Percentiles rank a stretch among this genome's conserved stretches.
These are phyloP conservation scores for Tarsius wallacei DNA, from an alignment of 2,797 vertebrate species.

Conservation along the genomic window DNA sequence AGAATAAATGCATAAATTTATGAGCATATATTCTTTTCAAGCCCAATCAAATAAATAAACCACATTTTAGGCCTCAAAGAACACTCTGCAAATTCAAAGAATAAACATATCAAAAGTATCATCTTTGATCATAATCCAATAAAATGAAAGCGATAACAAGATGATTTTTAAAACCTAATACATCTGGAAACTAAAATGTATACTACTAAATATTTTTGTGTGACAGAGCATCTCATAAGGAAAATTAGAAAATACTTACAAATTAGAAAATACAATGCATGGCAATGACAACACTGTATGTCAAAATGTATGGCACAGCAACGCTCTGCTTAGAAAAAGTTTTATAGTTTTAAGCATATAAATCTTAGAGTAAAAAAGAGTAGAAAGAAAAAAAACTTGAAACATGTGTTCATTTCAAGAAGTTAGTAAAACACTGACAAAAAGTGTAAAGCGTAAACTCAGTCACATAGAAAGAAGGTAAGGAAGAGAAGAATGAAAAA, in stretches of 20 bases:
- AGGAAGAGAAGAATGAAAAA: background rate
- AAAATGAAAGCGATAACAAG: background rate
- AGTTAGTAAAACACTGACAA: background rate
- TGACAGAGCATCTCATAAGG: background rate
- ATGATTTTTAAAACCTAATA: background rate
- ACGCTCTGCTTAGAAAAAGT: background rate
- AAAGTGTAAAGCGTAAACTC: background rate
- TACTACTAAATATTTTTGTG: background rate
- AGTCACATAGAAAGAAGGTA: background rate
- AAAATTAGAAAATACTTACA: background rate
- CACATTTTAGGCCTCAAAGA: background rate
- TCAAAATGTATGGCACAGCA: background rate
- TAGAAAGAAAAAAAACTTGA: background rate
- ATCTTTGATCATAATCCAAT: background rate
- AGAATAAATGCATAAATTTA: background rate
- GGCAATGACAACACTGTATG: background rate
- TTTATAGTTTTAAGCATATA: background rate
- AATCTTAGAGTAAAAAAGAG: slow-evolving; percentile 4
- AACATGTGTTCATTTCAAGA: background rate
- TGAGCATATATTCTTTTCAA: background rate
- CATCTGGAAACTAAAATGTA: background rate
- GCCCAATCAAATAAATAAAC: background rate
- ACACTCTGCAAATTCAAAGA: background rate
- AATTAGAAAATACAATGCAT: background rate
- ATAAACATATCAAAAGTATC: background rate